Evolutionary conservation across 2,797 vertebrate species (phyloP), one percentile per base, ranked within the genome.

Genomic region (Platalea minor): DNA sequence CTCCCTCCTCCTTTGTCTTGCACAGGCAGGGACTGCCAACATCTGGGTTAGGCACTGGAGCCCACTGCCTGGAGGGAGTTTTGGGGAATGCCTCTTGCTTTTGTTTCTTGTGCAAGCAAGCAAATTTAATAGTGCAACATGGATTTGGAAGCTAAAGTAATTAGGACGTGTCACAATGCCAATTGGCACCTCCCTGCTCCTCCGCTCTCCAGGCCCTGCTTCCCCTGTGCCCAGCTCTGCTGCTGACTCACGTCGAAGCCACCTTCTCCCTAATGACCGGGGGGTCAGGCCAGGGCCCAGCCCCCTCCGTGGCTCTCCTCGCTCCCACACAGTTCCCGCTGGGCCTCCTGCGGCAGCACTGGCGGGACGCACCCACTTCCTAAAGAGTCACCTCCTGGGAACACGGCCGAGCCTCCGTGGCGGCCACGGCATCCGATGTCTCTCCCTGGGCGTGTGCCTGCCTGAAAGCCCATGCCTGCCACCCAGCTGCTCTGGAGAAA

Each of bases 301-400:
- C 89, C 88, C 1, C 19, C 87, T 88, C 91, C 37, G 1, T 41
- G 83, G 81, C 59, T 93, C 92, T 89, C 78, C 91, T 72, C 3
- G 10, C 94, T 89, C 91, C 92, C 84, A 91, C 88, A 39, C 95
- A 95, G 78, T 87, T 97, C 88, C 93, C 50, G 60, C 56, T 69
- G 80, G 67, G 92, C 77, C 78, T 92, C 81, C 78, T 1, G 31
- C 7, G 17, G 76, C 39, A 4, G 70, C 92, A 91, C 70, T 3
- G 13, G 51, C 17, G 4, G 82, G 95, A 86, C 80, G 51, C 96
- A 95, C 94, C 91, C 95, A 93, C 91, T 97, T 97, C 95, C 95
- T 96, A 96, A 95, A 96, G 91, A 96, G 94, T 91, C 95, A 94
- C 84, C 88, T 89, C 93, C 86, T 81, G 85, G 92, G 92, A 93